phyloP scores from a whole-genome alignment of 2,113 vertebrate species.

The Trochalopteron elliotii region DNA sequence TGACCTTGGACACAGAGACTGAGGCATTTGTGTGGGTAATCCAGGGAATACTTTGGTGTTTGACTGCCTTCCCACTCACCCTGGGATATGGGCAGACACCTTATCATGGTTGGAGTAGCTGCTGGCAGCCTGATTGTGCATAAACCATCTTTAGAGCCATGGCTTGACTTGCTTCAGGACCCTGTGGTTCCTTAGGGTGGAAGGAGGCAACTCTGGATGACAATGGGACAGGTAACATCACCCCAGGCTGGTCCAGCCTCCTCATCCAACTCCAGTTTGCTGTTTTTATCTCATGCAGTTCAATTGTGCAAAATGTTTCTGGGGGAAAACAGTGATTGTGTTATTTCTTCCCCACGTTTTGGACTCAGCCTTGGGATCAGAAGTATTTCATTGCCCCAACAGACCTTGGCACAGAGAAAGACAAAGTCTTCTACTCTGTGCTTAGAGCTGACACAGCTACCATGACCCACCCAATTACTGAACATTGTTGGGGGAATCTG shows the following conservation, averaged over 20 bases:
- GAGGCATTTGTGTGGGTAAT: neutral
- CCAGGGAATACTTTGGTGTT: neutral
- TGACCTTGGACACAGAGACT: neutral
- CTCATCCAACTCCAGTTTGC: neutral
- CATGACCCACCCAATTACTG: neutral
- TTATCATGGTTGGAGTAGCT: neutral
- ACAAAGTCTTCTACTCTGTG: neutral
- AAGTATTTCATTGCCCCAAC: neutral
- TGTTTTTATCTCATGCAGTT: neutral
- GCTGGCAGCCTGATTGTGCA: neutral
- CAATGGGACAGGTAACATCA: neutral
- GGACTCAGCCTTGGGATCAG: neutral
- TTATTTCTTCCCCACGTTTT: neutral
- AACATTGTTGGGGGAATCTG: neutral
- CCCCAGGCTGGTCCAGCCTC: accelerated
- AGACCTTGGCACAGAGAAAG: neutral
- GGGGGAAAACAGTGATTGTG: neutral
- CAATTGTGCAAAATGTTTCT: neutral
- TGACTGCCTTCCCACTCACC: neutral
- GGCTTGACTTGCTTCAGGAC: neutral
- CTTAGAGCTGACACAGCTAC: neutral
- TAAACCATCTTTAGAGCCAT: neutral
- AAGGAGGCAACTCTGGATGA: neutral
- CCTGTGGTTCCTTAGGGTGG: neutral
- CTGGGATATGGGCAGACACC: neutral